Conservation (phyloP, 2,888 invertebrate species). For the Acanthoscelides obtectus region DNA sequence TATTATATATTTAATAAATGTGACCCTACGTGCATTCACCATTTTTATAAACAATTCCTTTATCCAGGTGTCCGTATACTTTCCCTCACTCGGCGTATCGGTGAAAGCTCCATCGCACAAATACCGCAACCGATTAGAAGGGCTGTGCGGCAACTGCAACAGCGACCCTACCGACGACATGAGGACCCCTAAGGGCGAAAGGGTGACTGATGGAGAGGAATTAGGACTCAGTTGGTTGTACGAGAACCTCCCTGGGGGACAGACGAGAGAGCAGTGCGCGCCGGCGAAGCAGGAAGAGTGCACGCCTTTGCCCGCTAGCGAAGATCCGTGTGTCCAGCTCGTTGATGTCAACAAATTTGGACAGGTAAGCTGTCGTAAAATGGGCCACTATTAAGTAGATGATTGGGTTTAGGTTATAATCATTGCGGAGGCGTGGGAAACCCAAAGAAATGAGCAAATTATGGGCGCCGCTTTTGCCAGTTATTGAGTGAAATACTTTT, state of each 20-base stretch:
- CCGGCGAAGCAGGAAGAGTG: conserved; percentile 41
- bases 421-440: too few species aligned
- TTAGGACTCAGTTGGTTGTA: conserved; percentile 56
- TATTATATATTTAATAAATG: too few species aligned
- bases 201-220: conserved; percentile 52
- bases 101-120: conserved; percentile 68
- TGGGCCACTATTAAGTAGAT: too few species aligned
- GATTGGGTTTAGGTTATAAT: too few species aligned
- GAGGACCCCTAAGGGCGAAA: conserved; percentile 50
- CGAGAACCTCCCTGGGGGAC: conserved; percentile 46
- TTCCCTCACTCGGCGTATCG: conserved; percentile 48
- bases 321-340: conserved; percentile 66
- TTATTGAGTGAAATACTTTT: too few species aligned
- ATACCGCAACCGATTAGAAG: conserved; percentile 69
- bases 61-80: conserved; percentile 45
- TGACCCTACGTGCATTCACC: too few species aligned
- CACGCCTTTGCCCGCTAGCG: conserved; percentile 53
- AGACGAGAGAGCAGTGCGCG: conserved; percentile 41
- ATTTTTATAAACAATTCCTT: too few species aligned
- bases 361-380: conserved; percentile 45
- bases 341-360: conserved; percentile 54
- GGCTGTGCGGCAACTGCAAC: conserved; percentile 75
- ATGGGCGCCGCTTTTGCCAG: too few species aligned
- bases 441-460: too few species aligned
- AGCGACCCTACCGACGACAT: conserved; percentile 56